Evolutionary conservation across 2,113 vertebrate genomes (phyloP).

Genomic region (Larimichthys polyactis): DNA sequence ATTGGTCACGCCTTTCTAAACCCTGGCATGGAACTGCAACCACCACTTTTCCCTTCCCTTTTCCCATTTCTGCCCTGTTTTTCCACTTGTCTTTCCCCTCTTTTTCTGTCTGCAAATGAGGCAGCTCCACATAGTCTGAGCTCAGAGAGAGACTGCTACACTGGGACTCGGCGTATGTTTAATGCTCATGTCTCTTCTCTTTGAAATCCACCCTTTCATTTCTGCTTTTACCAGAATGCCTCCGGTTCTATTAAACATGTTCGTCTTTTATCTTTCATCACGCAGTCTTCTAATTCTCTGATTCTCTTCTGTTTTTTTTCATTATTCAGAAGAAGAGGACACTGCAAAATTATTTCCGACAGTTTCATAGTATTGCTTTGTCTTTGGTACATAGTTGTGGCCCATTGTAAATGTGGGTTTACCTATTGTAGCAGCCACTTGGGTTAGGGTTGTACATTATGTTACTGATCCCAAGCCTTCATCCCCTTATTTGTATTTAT

Average conservation of each 20-base stretch:
- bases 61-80: slow-evolving; percentile 57
- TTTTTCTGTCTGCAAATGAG: slow-evolving; percentile 48
- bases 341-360: slow-evolving; percentile 11
- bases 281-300: slow-evolving; percentile 35
- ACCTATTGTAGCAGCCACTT: neutral
- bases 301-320: slow-evolving; percentile 31
- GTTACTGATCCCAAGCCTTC: neutral
- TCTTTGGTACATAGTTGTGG: neutral
- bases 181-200: slow-evolving; percentile 39
- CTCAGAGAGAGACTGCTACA: slow-evolving; percentile 27
- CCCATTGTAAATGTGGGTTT: slow-evolving; percentile 10
- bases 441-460: neutral
- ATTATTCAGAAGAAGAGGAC: slow-evolving; percentile 21
- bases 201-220: slow-evolving; percentile 40
- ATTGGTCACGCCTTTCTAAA: slow-evolving; percentile 50
- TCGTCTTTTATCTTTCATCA: slow-evolving; percentile 33
- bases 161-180: slow-evolving; percentile 37
- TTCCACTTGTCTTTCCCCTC: slow-evolving; percentile 44
- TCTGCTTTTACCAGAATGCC: slow-evolving; percentile 28
- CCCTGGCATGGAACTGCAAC: slow-evolving; percentile 57
- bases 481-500: neutral
- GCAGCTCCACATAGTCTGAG: slow-evolving; percentile 49
- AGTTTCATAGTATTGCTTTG: neutral
- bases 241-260: slow-evolving; percentile 19
- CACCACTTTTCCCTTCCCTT: slow-evolving; percentile 48